phyloP scores from a whole-genome alignment of 2,113 vertebrate species.

The Saccopteryx leptura region DNA sequence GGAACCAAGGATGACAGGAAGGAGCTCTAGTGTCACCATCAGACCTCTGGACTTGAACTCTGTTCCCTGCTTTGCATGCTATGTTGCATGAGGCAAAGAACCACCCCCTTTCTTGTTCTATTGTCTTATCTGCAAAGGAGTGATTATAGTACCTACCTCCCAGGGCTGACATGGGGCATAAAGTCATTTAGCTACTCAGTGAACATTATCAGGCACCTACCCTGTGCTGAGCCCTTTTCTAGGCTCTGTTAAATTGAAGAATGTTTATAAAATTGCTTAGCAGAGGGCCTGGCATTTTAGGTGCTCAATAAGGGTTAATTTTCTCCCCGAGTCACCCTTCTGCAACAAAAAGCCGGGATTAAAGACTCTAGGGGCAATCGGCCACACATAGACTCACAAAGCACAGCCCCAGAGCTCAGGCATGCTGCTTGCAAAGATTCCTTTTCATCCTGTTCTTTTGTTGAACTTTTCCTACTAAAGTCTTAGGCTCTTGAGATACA shows the following conservation, averaged over 20 bases:
- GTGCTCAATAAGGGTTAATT: not conserved
- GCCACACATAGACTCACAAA: accelerated
- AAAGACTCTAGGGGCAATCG: not conserved
- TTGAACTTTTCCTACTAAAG: not conserved
- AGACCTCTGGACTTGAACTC: not conserved
- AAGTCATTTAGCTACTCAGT: not conserved
- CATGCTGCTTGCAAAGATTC: not conserved
- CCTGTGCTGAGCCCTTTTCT: not conserved
- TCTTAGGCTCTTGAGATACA: not conserved
- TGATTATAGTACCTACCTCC: not conserved
- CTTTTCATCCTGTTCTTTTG: not conserved
- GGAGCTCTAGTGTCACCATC: not conserved
- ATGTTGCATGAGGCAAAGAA: not conserved
- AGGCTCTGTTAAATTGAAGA: not conserved
- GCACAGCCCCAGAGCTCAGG: accelerated
- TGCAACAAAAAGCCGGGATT: not conserved
- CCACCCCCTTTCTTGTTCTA: not conserved
- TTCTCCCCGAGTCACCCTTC: not conserved
- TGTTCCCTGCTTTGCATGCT: not conserved
- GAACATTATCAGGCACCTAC: not conserved
- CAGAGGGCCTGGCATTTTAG: not conserved
- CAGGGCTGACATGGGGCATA: not conserved
- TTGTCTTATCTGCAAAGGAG: not conserved
- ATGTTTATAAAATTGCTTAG: not conserved
- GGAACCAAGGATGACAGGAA: not conserved